Evolutionary conservation across 1,140 invertebrate genomes (phyloP).

Genomic region (Ectropis grisescens): DNA sequence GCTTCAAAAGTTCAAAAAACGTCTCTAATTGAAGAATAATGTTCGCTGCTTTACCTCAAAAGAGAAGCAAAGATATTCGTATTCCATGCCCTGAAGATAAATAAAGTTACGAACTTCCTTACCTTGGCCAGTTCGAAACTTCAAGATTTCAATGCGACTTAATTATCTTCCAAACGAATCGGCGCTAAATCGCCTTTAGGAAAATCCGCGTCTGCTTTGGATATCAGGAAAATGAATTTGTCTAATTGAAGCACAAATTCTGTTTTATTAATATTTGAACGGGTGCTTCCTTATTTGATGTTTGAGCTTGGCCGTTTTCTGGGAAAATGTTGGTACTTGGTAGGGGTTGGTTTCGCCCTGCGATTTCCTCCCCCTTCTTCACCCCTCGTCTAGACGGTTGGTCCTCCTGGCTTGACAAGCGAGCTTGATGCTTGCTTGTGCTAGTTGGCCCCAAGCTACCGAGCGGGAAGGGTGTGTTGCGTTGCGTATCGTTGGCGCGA

Average conservation of each 20-base stretch:
- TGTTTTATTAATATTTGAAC: slow-evolving; percentile 22
- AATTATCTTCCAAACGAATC: slow-evolving; percentile 13
- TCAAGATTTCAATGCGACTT: slow-evolving; percentile 14
- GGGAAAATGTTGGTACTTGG: slow-evolving; percentile 30
- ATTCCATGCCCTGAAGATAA: slow-evolving; percentile 10
- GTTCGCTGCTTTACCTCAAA: background rate
- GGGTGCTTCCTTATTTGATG: slow-evolving; percentile 34
- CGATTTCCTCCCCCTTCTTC: slow-evolving; percentile 11
- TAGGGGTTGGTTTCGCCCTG: slow-evolving; percentile 38
- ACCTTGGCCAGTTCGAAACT: slow-evolving; percentile 7
- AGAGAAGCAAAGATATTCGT: slow-evolving; percentile 10
- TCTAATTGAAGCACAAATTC: slow-evolving; percentile 16
- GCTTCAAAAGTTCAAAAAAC: no score
- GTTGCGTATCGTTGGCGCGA: slow-evolving; percentile 27
- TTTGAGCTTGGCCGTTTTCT: slow-evolving; percentile 32
- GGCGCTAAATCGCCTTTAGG: slow-evolving; percentile 6
- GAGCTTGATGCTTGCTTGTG: slow-evolving; percentile 1
- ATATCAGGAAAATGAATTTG: slow-evolving; percentile 14
- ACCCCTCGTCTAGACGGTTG: slow-evolving; percentile 44
- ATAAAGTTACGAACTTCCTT: slow-evolving; percentile 14
- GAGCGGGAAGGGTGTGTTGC: slow-evolving; percentile 22
- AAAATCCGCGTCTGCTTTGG: slow-evolving; percentile 8
- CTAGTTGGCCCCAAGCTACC: slow-evolving; percentile 29
- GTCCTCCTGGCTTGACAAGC: slow-evolving; percentile 19
- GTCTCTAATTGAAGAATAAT: background rate